Evolutionary conservation across 2,113 vertebrate species (phyloP), one percentile per base, ranked within the genome.

Genomic region (Hippocampus comes): DNA sequence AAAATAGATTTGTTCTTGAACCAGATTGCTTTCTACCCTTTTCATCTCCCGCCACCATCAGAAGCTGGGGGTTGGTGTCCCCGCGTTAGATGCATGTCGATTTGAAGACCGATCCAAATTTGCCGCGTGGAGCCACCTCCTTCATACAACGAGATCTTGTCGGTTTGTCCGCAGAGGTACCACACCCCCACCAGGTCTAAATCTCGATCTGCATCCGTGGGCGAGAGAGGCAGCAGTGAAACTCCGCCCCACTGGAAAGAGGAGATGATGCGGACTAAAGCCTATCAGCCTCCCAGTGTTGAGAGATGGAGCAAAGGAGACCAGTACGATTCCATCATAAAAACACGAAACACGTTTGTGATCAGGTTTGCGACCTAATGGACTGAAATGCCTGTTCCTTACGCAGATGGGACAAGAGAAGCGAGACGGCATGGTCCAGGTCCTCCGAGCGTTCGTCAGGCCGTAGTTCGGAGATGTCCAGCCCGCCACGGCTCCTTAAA

Each of bases 191-290:
- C 97, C 53, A 91, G 92, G 0, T 97, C 97, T 0, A 94, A 96
- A 38, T 98, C 97, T 0, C 94, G 92, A 60, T 98, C 97, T 20
- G 94, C 94, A 38, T 98, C 96, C 0, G 88, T 92, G 63, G 95
- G 94, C 38, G 94, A 96, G 4, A 67, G 78, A 10, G 91, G 90
- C 27, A 96, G 95, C 91, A 99, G 97, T 27, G 97, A 99, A 82
- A 99, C 97, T 0, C 97, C 97, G 0, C 97, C 97, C 7, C 97
- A 99, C 78, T 99, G 97, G 97, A 99, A 95, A 75, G 97, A 97
- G 82, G 97, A 99, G 76, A 99, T 98, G 96, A 96, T 96, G 88
- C 92, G 95, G 30, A 90, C 94, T 5, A 90, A 95, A 79, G 90
- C 90, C 0, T 99, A 96, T 57, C 94, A 95, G 25, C 92, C 94